Conservation (phyloP, 1,140 invertebrate species). For the Aphaenogaster ashmeadi region DNA sequence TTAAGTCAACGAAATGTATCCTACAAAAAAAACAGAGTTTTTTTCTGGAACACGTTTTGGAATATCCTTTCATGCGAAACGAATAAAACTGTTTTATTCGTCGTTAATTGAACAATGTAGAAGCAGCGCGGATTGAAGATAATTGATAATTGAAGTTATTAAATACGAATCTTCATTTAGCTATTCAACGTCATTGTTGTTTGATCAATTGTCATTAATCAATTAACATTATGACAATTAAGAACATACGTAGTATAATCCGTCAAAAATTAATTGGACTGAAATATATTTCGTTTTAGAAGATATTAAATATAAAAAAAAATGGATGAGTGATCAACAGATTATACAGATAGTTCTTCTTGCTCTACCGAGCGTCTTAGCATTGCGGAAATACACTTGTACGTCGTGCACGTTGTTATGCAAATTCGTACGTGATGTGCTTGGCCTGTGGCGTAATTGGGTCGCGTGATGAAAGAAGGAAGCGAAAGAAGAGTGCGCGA, state of each 20-base stretch:
- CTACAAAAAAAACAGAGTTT: neutral
- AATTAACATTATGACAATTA: conserved; percentile 6
- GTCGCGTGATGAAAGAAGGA: conserved; percentile 54
- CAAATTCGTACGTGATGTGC: conserved; percentile 45
- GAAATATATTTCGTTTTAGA: neutral
- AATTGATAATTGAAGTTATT: neutral
- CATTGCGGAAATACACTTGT: conserved; percentile 22
- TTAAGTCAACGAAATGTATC: neutral
- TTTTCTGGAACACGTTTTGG: neutral
- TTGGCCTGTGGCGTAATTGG: conserved; percentile 51
- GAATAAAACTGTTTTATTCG: neutral
- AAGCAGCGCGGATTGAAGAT: neutral
- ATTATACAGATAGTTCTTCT: neutral
- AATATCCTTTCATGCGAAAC: neutral
- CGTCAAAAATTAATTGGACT: neutral
- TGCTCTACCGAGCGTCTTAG: neutral
- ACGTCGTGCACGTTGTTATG: conserved; percentile 20
- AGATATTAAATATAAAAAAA: neutral
- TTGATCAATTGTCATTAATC: neutral
- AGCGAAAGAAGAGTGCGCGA: conserved; percentile 31
- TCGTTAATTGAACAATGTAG: neutral
- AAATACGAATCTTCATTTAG: neutral
- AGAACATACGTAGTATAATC: neutral
- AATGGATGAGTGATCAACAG: neutral
- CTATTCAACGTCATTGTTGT: neutral